These are phyloP conservation scores for Protonemura montana DNA, from an alignment of 2,888 invertebrate genomes.

Conservation along the genomic window DNA sequence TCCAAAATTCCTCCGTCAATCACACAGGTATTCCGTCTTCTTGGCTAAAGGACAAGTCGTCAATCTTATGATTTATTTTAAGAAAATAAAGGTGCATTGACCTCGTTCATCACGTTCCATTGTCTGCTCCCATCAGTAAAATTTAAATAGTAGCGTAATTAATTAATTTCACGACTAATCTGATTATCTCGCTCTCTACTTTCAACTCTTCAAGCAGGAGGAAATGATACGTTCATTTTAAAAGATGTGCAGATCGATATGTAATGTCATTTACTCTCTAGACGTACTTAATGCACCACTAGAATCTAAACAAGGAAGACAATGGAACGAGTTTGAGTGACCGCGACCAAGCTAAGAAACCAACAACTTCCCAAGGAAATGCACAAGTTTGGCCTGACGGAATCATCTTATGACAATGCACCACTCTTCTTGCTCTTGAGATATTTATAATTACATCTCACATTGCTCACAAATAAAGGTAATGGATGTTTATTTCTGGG, in stretches of 20 bases:
- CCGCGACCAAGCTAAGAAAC: not conserved
- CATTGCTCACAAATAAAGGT: not conserved
- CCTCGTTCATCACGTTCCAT: not conserved
- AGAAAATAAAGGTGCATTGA: not conserved
- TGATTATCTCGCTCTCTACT: not conserved
- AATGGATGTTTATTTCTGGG: not conserved
- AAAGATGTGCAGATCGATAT: not conserved
- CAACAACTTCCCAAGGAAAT: not conserved
- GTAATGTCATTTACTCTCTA: not conserved
- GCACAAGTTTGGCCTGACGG: not conserved
- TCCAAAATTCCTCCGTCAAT: no score
- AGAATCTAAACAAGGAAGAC: not conserved
- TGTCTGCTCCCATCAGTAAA: not conserved
- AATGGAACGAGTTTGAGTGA: not conserved
- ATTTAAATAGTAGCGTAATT: not conserved
- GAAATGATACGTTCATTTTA: not conserved
- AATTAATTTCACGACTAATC: not conserved
- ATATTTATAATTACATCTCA: not conserved
- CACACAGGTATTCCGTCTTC: no score
- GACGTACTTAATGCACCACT: not conserved
- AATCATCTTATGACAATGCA: not conserved
- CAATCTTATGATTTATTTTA: not conserved
- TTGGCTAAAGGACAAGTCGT: not conserved
- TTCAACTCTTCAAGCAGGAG: not conserved
- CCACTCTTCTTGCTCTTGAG: not conserved